Conservation (phyloP, 2,113 vertebrate genomes). For the Astur gentilis region DNA sequence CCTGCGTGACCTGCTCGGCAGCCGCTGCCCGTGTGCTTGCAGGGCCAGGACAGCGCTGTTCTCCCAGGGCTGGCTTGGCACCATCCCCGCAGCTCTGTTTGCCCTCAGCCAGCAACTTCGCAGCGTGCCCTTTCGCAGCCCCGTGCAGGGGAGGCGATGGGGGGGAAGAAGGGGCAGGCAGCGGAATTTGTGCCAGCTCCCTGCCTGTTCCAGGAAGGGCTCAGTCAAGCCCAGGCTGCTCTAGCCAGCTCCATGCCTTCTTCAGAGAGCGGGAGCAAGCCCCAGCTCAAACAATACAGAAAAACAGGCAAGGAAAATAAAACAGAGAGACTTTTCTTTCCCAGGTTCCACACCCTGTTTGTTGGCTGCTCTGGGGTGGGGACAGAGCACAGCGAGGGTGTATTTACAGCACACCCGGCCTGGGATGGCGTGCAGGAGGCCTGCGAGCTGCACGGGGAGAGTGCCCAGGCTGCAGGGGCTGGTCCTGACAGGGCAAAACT, state of each 20-base stretch:
- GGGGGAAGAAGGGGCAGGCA: neutral
- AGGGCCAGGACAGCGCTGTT: neutral
- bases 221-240: neutral
- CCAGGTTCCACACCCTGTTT: neutral
- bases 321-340: neutral
- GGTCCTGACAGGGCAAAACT: neutral
- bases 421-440: rapidly evolving
- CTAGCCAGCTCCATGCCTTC: neutral
- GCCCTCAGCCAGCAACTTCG: neutral
- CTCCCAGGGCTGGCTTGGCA: neutral
- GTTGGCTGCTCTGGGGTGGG: neutral
- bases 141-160: neutral
- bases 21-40: neutral
- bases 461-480: neutral
- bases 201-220: neutral
- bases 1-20: neutral
- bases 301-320: neutral
- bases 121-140: neutral
- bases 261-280: neutral
- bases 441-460: rapidly evolving
- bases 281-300: neutral
- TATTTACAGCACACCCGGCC: neutral
- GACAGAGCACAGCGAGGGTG: neutral
- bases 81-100: neutral
- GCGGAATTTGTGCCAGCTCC: neutral